Conservation (phyloP, 2,113 vertebrate species). For the Varanus komodoensis region DNA sequence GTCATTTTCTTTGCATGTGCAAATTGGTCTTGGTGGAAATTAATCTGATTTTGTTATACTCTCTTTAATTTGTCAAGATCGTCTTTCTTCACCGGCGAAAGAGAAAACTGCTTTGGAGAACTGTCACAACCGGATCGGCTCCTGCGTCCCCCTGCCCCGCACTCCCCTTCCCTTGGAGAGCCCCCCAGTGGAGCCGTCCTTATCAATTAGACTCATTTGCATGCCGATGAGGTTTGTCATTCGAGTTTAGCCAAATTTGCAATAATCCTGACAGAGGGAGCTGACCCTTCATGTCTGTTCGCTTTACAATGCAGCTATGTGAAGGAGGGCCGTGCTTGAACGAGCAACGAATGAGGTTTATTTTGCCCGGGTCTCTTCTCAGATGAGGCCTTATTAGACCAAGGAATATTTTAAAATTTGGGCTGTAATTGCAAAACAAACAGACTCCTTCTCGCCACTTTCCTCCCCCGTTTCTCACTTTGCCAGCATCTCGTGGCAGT, state of each 20-base stretch:
- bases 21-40: constrained; percentile 83
- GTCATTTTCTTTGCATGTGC: constrained; percentile 67
- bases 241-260: constrained; percentile 81
- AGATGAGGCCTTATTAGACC: constrained; percentile 73
- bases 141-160: not conserved
- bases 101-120: constrained; percentile 66
- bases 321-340: constrained; percentile 49
- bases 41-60: constrained; percentile 82
- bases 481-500: not conserved
- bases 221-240: constrained; percentile 78
- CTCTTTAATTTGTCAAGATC: constrained; percentile 81
- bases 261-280: constrained; percentile 78
- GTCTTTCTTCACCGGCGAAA: constrained; percentile 69
- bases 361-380: constrained; percentile 67
- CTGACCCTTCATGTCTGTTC: constrained; percentile 77
- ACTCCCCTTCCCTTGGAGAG: constrained; percentile 55
- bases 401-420: constrained; percentile 72
- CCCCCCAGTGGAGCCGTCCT: constrained; percentile 72
- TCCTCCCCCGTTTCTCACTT: not conserved
- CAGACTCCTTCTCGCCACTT: constrained; percentile 15
- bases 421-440: constrained; percentile 74
- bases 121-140: constrained; percentile 71
- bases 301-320: constrained; percentile 70
- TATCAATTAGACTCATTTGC: constrained; percentile 82
- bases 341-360: constrained; percentile 63